Evolutionary conservation across 2,113 vertebrate genomes (phyloP).

Genomic region (Megalops atlanticus): DNA sequence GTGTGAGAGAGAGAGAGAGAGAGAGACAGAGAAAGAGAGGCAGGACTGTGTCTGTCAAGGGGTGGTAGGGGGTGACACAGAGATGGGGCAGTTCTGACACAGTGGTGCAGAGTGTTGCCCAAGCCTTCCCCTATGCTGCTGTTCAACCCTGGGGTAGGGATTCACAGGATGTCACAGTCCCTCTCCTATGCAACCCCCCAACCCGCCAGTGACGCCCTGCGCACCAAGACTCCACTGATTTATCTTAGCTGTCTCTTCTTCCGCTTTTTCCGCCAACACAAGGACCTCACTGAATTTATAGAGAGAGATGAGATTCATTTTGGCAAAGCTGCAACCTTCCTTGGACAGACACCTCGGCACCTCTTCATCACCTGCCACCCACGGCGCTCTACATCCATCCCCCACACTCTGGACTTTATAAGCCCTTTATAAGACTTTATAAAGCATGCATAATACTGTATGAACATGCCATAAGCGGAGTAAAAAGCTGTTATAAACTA

Average conservation of each 20-base stretch:
- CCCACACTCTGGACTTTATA: neutral
- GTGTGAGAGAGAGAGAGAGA: neutral
- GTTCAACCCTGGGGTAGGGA: too few relatives aligned
- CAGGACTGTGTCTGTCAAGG: neutral
- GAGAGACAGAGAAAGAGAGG: neutral
- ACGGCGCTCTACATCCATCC: neutral
- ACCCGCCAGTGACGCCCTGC: neutral
- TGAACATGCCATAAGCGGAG: neutral
- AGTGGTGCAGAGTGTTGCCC: too few relatives aligned
- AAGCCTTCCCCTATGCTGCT: too few relatives aligned
- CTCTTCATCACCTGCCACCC: conserved; percentile 28
- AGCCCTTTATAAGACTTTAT: neutral
- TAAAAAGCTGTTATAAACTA: too few relatives aligned
- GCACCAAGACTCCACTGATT: conserved; percentile 6
- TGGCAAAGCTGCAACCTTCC: conserved; percentile 21
- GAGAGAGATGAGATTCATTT: conserved; percentile 25
- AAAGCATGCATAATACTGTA: neutral
- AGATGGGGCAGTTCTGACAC: neutral
- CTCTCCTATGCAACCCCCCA: neutral
- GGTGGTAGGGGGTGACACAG: neutral
- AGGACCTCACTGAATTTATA: conserved; percentile 26
- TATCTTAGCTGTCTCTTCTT: conserved; percentile 18
- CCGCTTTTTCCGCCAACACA: conserved; percentile 5
- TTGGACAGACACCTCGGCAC: conserved; percentile 2
- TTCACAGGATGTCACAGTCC: too few relatives aligned